Percentiles rank a stretch among this genome's conserved stretches.
Evolutionary conservation across 2,888 invertebrate genomes (phyloP).

Genomic region (Glaucopsyche alexis): DNA sequence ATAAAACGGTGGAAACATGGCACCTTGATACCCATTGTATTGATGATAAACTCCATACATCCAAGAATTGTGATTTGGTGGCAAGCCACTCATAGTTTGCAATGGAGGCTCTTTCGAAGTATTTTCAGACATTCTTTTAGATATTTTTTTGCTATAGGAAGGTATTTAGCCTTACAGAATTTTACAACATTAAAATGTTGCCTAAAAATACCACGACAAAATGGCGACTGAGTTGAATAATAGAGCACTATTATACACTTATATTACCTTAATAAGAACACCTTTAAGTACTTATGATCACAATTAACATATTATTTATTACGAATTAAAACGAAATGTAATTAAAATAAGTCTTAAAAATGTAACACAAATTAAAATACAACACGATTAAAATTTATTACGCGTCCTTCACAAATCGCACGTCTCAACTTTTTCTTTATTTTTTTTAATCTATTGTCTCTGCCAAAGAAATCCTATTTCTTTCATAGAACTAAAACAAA

Average conservation of each 20-base stretch:
- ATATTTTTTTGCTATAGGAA: not conserved
- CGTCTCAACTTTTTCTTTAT: no score
- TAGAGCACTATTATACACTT: constrained; percentile 6
- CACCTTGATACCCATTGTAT: constrained; percentile 66
- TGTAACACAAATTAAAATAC: not conserved
- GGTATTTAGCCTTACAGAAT: not conserved
- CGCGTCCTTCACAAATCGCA: not conserved
- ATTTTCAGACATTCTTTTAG: constrained; percentile 60
- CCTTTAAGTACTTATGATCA: not conserved
- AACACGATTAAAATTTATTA: not conserved
- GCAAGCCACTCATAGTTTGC: constrained; percentile 70
- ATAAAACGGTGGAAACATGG: constrained; percentile 73
- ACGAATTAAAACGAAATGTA: not conserved
- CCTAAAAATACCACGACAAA: constrained; percentile 30
- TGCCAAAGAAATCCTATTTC: no score
- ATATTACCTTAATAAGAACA: constrained; percentile 24
- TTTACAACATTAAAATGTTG: constrained; percentile 21
- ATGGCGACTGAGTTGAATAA: constrained; percentile 17
- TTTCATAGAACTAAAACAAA: no score
- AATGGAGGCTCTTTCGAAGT: constrained; percentile 68
- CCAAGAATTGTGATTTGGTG: constrained; percentile 68
- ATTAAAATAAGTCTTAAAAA: not conserved
- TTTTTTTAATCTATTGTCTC: no score
- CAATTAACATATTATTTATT: not conserved
- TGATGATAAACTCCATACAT: constrained; percentile 66